Conservation (phyloP, 2,888 invertebrate species). For the Lycaena phlaeas region DNA sequence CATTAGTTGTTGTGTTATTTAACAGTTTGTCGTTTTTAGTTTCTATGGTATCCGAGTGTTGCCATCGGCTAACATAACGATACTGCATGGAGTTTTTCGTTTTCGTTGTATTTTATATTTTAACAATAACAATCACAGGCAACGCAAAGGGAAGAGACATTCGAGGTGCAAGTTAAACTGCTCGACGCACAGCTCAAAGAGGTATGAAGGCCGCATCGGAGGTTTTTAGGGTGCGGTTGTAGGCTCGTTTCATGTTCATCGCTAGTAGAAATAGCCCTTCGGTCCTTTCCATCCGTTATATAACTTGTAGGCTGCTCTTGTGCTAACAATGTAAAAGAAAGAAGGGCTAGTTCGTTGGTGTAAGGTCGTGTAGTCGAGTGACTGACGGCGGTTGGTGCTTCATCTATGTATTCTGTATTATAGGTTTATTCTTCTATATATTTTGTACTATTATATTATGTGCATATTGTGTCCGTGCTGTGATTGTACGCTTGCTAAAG, state of each 20-base stretch:
- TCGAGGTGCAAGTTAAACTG: conserved; percentile 91
- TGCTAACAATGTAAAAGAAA: conserved; percentile 12
- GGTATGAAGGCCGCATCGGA: conserved; percentile 74
- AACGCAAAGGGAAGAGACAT: conserved; percentile 95
- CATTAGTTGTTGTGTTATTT: conserved; percentile 38
- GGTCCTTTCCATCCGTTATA: conserved; percentile 11
- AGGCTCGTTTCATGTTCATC: conserved; percentile 52
- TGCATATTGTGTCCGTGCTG: conserved; percentile 46
- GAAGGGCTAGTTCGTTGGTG: conserved; percentile 46
- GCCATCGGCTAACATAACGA: conserved; percentile 27
- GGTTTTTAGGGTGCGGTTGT: conserved; percentile 49
- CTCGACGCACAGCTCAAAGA: conserved; percentile 93
- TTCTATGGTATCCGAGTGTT: conserved; percentile 34
- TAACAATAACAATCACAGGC: conserved; percentile 80
- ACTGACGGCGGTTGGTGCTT: conserved; percentile 68
- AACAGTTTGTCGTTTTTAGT: conserved; percentile 24
- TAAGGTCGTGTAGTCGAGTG: conserved; percentile 45
- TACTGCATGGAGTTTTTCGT: conserved; percentile 52
- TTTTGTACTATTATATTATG: conserved; percentile 43
- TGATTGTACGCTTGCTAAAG: conserved; percentile 52
- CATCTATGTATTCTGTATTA: conserved; percentile 52
- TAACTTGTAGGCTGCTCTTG: conserved; percentile 8
- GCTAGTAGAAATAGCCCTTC: conserved; percentile 29
- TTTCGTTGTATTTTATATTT: conserved; percentile 55
- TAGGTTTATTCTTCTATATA: conserved; percentile 49